Conservation (phyloP, 2,888 invertebrate genomes). For the Thecophora atra region DNA sequence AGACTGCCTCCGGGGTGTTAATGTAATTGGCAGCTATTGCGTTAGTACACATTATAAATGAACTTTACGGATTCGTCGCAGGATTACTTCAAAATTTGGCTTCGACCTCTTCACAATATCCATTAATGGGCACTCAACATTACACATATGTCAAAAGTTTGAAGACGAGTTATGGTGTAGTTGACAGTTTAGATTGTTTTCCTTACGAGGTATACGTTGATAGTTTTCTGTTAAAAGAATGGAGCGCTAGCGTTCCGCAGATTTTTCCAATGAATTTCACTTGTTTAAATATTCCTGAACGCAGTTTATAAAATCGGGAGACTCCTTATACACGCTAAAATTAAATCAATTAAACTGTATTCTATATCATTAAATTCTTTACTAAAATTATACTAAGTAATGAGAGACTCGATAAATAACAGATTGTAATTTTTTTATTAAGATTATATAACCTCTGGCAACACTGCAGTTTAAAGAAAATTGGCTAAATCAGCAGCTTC, state of each 20-base stretch:
- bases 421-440: no score
- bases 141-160: constrained; percentile 21
- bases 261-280: constrained; percentile 17
- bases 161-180: constrained; percentile 6
- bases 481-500: no score
- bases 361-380: background rate
- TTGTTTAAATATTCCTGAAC: background rate
- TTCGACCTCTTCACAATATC: constrained; percentile 17
- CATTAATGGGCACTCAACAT: background rate
- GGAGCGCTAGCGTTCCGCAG: constrained; percentile 35
- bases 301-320: background rate
- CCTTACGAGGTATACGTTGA: constrained; percentile 36
- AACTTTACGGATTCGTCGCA: background rate
- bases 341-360: background rate
- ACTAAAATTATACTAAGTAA: no score
- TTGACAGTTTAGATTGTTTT: constrained; percentile 21
- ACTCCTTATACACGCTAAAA: background rate
- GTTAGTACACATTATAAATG: constrained; percentile 13
- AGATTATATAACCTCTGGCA: no score
- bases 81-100: background rate
- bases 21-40: constrained; percentile 20
- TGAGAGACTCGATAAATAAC: no score
- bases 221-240: constrained; percentile 10
- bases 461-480: no score
- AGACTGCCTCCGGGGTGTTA: background rate